Percentiles rank a stretch among this genome's conserved stretches.
These are phyloP conservation scores for Otus sunia DNA, from an alignment of 2,113 vertebrate species.

Conservation along the genomic window DNA sequence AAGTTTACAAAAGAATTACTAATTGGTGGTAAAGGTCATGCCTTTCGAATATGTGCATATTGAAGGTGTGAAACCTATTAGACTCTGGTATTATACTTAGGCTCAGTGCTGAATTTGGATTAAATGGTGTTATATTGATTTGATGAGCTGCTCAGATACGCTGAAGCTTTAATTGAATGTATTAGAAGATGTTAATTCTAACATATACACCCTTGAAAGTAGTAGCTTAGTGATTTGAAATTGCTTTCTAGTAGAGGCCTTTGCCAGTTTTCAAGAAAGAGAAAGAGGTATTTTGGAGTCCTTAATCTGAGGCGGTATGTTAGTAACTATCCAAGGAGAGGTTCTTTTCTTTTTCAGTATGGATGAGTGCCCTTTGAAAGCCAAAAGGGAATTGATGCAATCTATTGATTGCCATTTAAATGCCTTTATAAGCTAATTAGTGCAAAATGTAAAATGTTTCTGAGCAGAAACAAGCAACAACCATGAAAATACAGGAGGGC, in stretches of 20 bases:
- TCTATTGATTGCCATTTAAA: conserved; percentile 68
- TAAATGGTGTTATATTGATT: neutral
- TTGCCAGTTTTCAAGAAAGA: neutral
- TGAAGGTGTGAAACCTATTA: neutral
- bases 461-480: conserved; percentile 15
- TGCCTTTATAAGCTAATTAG: conserved; percentile 35
- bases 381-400: conserved; percentile 47
- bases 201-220: neutral
- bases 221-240: neutral
- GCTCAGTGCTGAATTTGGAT: neutral
- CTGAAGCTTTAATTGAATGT: conserved; percentile 21
- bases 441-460: conserved; percentile 49
- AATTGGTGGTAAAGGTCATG: conserved; percentile 3
- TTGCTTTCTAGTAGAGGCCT: neutral
- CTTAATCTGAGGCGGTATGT: neutral
- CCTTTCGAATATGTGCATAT: neutral
- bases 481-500: neutral
- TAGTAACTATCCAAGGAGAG: conserved; percentile 29
- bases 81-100: neutral
- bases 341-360: neutral
- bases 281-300: neutral
- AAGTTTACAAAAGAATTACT: conserved; percentile 19
- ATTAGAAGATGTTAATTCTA: conserved; percentile 22
- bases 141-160: conserved; percentile 15
- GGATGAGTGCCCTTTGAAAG: conserved; percentile 55